A percentile compares a stretch with the other conserved stretches of the same genome.
Evolutionary conservation across 2,797 vertebrate genomes (phyloP).

Genomic region (Chelonia mydas): DNA sequence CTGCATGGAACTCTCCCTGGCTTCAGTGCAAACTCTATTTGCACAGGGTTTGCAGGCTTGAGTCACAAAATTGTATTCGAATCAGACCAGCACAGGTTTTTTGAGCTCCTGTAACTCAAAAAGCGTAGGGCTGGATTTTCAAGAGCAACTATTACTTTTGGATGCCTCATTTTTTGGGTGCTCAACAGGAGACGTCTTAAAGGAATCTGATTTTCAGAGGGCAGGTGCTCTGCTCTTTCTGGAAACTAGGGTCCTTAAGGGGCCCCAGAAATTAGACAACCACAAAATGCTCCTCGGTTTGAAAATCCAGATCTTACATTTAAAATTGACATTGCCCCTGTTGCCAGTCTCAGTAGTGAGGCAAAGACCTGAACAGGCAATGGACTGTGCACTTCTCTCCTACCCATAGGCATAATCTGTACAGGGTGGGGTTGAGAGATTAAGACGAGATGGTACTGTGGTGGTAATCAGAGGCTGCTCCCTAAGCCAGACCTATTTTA

Average conservation of each 20-base stretch:
- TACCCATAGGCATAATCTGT: not conserved
- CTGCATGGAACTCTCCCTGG: conserved; percentile 28
- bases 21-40: conserved; percentile 2
- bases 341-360: not conserved
- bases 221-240: not conserved
- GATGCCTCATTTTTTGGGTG: not conserved
- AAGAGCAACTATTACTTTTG: not conserved
- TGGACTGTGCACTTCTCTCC: not conserved
- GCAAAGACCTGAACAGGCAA: not conserved
- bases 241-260: not conserved
- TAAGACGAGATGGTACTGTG: not conserved
- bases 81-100: not conserved
- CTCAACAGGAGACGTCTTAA: not conserved
- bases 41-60: conserved; percentile 6
- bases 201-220: not conserved
- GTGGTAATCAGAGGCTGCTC: not conserved
- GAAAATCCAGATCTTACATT: not conserved
- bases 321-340: not conserved
- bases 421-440: not conserved
- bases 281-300: not conserved
- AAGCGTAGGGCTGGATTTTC: conserved; percentile 41
- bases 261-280: not conserved
- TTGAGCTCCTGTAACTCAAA: conserved; percentile 40
- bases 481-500: not conserved
- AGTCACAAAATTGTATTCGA: conserved; percentile 35